Base-by-base conservation (phyloP, 2,888 invertebrate genomes). In the Eristalis arbustorum region DNA sequence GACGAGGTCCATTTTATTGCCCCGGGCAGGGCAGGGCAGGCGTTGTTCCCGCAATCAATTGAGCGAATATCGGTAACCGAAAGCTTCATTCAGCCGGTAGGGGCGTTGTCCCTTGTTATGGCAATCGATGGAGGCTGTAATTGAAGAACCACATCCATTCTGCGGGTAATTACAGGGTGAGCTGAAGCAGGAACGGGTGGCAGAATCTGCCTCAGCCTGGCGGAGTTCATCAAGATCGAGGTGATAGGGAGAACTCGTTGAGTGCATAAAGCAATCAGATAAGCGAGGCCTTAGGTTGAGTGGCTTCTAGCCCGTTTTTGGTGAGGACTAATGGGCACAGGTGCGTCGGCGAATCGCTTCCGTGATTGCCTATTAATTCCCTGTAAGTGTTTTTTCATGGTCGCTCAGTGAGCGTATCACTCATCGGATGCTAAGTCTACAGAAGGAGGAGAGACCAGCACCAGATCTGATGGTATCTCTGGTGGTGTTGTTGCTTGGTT, bases 91-190 rank as follows among this genome's bases (percentile, higher is more conserved):
- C 28, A n/a, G 62, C 49, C 37, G n/a, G 37, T 62, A 67, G 64
- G 56, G 81, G 76, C 67, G 75, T 68, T 57, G 28, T 66, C 59
- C 75, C 72, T 77, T 61, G 37, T 68, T 77, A 72, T 34, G 34
- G 61, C 11, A 63, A 72, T 63, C 37, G 67, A 76, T 80, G 67
- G 66, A 18, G 28, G 63, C 40, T 74, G 78, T 74, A 64, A 61
- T 74, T 83, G 69, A 42, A 71, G 57, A 63, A 18, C 71, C 49
- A 49, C 25, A 28, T 5, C 18, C 18, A 71, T 42, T 72, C 71
- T 59, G 31, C 40, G 0, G 22, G 18, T 84, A 84, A 84, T 85
- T 68, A 81, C 18, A 81, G 81, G 63, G 76, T 64, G 23, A 68
- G 42, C 42, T 66, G 18, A 49, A 18, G 18, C 25, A 2, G 25